A percentile compares a stretch with the other conserved stretches of the same genome.
phyloP scores from a whole-genome alignment of 2,113 vertebrate genomes.

The Pseudois nayaur region DNA sequence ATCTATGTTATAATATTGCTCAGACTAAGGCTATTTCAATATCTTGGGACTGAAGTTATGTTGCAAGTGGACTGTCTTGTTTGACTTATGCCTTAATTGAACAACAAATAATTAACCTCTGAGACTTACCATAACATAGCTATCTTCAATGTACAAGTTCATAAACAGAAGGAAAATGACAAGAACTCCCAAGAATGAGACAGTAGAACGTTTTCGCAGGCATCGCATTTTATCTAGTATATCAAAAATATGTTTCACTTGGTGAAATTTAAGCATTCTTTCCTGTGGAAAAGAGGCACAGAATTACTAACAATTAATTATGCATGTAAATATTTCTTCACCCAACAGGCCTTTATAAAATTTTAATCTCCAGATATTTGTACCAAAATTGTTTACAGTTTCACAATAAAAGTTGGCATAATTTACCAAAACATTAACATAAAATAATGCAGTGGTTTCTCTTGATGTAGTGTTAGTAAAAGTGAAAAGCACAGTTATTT shows the following conservation, averaged over 20 bases:
- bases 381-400: not conserved
- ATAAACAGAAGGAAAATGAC: constrained; percentile 95
- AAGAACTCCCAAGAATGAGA: constrained; percentile 94
- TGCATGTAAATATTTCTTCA: not conserved
- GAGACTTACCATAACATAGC: constrained; percentile 93
- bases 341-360: not conserved
- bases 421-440: not conserved
- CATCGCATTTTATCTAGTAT: constrained; percentile 98
- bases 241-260: constrained; percentile 87
- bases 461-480: not conserved
- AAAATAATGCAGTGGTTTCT: not conserved
- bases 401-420: not conserved
- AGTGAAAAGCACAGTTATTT: not conserved
- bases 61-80: not conserved
- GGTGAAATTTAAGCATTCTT: constrained; percentile 70
- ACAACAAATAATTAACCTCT: not conserved
- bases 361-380: not conserved
- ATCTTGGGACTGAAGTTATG: not conserved
- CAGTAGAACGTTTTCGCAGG: constrained; percentile 93
- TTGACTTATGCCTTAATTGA: not conserved
- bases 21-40: not conserved
- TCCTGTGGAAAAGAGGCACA: constrained; percentile 68
- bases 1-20: not conserved
- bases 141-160: constrained; percentile 98
- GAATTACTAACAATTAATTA: constrained; percentile 51